These are phyloP conservation scores for Ganaspis sp. DNA, from an alignment of 1,140 invertebrate species.

Conservation along the genomic window DNA sequence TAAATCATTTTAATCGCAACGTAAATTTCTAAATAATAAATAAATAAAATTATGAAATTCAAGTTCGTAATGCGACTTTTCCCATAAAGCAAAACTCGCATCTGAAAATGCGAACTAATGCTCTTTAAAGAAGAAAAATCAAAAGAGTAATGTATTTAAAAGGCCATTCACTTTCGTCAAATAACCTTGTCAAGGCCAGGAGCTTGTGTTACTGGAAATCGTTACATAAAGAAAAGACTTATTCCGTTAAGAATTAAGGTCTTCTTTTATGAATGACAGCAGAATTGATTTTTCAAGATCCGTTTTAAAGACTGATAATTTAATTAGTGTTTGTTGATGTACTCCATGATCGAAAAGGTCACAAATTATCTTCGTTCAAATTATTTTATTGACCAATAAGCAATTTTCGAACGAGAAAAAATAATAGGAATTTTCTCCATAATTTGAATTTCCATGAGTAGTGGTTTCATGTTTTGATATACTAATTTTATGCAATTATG, in stretches of 20 bases:
- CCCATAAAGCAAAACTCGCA: background rate
- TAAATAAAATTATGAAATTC: background rate
- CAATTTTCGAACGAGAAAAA: background rate
- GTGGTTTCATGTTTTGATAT: background rate
- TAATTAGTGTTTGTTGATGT: background rate
- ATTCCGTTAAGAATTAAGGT: background rate
- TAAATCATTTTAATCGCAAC: too few species aligned
- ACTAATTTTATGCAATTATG: too few species aligned
- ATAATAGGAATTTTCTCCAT: background rate
- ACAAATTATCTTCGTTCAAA: background rate
- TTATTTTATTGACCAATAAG: background rate
- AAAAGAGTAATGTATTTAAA: slow-evolving; percentile 22
- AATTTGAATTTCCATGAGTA: background rate
- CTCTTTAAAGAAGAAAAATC: background rate
- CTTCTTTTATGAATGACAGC: slow-evolving; percentile 6
- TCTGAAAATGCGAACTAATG: background rate
- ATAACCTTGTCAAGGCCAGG: slow-evolving; percentile 23
- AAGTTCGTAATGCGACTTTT: background rate
- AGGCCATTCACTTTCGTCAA: slow-evolving; percentile 17
- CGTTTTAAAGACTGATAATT: background rate
- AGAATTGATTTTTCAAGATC: background rate
- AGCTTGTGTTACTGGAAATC: background rate
- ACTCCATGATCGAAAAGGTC: background rate
- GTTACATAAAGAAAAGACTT: background rate
- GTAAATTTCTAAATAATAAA: background rate